Evolutionary conservation across 35 echinoderm and acorn worm genomes (phyloP), one percentile per base, ranked within the genome.

Genomic region (Apostichopus japonicus): DNA sequence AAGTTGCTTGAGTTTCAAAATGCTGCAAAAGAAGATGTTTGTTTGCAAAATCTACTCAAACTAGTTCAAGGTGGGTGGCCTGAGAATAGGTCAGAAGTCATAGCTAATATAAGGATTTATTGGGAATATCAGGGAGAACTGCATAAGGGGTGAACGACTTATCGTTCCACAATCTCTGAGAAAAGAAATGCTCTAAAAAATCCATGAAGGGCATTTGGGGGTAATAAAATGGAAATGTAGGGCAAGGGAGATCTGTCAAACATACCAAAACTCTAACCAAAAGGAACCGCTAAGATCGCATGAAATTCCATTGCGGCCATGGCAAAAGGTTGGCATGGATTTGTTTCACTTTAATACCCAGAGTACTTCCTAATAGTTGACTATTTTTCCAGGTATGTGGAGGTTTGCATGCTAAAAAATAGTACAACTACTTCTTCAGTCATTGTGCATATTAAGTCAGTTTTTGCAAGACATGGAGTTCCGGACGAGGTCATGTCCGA

Each of bases 11-110:
- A 79, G 33, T 14, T 94, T 6, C 77, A 67, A 8, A 19, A 80
- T 56, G 93, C 90, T 62, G 79, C 90, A 63, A 77, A 81, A n/a
- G 25, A 82, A 8, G 17, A 91, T 54, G 90, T 76, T 14, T 73
- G 90, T 72, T 78, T 62, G 25, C 70, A 75, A 52, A 53, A 77
- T 63, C 65, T 77, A 54, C 11, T 67, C 63, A 67, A 67, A 67
- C 63, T 67, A 67, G 63, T 67, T 15, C 63, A 67, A 67, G 19
- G 63, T 10, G 80, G 53, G 17, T 83, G 80, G 51, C 51, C 80
- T 4, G 8, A 83, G 27, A 8, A 53, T 10, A 83, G 21, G 52
- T 53, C 52, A 83, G 80, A 83, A 21, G 52, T 83, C 8, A 15
- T 19, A 10, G 14, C 19, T 13, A 10, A 56, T 6, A 11, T 56